These are phyloP conservation scores for Sakesphorus luctuosus DNA, from an alignment of 2,113 vertebrate genomes.

Conservation along the genomic window DNA sequence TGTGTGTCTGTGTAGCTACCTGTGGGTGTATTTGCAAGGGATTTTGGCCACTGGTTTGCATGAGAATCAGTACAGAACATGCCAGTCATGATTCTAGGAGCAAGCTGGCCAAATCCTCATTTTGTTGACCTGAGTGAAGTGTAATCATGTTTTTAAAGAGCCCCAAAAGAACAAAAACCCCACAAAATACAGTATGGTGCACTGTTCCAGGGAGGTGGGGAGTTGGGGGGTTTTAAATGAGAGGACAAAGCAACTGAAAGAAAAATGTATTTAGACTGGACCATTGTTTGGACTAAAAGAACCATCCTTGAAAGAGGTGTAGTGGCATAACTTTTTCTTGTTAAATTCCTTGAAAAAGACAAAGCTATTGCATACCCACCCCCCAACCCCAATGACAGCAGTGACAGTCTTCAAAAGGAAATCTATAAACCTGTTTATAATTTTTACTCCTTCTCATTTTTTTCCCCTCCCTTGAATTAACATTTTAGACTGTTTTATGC, in stretches of 20 bases:
- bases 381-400: not conserved
- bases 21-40: accelerated
- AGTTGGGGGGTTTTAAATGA: not conserved
- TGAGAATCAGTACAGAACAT: not conserved
- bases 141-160: not conserved
- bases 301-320: not conserved
- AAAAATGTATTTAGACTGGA: not conserved
- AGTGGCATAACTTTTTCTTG: not conserved
- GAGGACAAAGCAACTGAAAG: not conserved
- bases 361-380: not conserved
- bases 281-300: not conserved
- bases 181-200: not conserved
- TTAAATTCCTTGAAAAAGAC: not conserved
- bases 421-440: not conserved
- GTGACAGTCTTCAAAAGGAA: not conserved
- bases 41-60: not conserved
- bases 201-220: not conserved
- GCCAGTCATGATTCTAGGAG: not conserved
- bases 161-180: not conserved
- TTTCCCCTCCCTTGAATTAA: not conserved
- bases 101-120: not conserved
- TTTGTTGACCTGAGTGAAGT: not conserved
- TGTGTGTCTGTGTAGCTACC: not conserved
- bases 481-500: not conserved
- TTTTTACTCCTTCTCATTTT: not conserved